These are phyloP conservation scores for Microtus pennsylvanicus DNA, from an alignment of 2,113 vertebrate species.

Conservation along the genomic window DNA sequence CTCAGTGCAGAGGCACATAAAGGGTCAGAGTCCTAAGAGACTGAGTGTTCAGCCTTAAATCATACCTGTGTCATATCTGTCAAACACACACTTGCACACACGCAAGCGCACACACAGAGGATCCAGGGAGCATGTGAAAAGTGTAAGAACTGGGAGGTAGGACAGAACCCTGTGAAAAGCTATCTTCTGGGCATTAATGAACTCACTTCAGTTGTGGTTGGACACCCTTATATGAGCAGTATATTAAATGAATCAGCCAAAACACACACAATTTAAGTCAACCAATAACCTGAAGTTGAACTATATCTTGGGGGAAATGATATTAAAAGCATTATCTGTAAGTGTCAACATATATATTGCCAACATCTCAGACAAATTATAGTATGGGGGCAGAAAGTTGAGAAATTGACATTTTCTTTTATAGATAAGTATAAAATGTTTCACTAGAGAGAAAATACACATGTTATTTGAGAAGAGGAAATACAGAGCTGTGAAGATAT, in stretches of 20 bases:
- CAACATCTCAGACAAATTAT: not conserved
- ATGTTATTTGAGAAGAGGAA: not conserved
- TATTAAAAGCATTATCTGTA: not conserved
- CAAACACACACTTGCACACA: not conserved
- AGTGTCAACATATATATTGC: not conserved
- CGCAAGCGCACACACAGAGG: too few relatives aligned
- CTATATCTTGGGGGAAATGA: not conserved
- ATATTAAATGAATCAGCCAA: too few relatives aligned
- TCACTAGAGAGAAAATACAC: not conserved
- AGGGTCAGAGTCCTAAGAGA: not conserved
- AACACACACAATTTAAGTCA: not conserved
- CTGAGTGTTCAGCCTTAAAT: not conserved
- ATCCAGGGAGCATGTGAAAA: not conserved
- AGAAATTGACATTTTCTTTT: not conserved
- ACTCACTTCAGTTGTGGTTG: not conserved
- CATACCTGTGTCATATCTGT: not conserved
- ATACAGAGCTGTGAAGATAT: not conserved
- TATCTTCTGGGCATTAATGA: not conserved
- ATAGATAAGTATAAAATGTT: not conserved
- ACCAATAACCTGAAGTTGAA: not conserved
- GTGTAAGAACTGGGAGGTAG: not conserved
- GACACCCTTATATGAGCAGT: not conserved
- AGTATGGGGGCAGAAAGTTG: not conserved
- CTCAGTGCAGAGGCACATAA: not conserved
- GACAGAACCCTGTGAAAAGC: not conserved